Percentiles rank a stretch among this genome's conserved stretches.
phyloP scores from a whole-genome alignment of 2,888 invertebrate species.

The Falcaria lacertinaria region DNA sequence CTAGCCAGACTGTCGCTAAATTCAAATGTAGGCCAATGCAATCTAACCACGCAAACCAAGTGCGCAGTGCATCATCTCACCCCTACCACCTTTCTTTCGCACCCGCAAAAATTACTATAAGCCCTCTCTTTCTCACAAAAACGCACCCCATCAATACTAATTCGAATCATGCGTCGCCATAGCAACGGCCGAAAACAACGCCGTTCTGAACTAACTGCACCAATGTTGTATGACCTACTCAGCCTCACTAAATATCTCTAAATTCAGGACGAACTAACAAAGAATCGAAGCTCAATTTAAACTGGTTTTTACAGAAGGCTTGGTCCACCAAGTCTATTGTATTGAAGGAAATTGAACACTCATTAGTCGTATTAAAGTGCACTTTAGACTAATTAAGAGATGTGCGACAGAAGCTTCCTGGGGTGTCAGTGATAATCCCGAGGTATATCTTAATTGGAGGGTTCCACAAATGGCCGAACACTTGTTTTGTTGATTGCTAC shows the following conservation, averaged over 20 bases:
- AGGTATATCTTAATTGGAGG: conserved; percentile 15
- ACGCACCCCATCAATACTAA: conserved; percentile 54
- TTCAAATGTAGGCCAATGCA: conserved; percentile 57
- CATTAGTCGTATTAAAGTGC: conserved; percentile 45
- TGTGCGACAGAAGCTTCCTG: conserved; percentile 18
- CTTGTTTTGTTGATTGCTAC: not conserved
- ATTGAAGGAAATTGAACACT: conserved; percentile 57
- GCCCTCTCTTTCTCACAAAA: conserved; percentile 29
- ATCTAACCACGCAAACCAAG: conserved; percentile 60
- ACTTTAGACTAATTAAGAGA: conserved; percentile 52
- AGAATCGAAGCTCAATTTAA: conserved; percentile 35
- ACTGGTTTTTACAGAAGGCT: conserved; percentile 30
- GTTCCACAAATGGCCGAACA: conserved; percentile 2
- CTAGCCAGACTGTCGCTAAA: not conserved
- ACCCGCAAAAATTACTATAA: conserved; percentile 9
- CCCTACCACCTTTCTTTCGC: conserved; percentile 36
- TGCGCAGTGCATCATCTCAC: conserved; percentile 57
- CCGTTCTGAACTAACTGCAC: conserved; percentile 33
- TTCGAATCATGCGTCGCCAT: conserved; percentile 63
- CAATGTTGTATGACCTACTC: conserved; percentile 45
- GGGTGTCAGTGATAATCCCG: conserved; percentile 8
- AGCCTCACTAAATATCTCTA: conserved; percentile 19
- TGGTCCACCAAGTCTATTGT: conserved; percentile 17
- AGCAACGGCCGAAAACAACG: conserved; percentile 64
- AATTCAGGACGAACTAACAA: too few species aligned